A percentile compares a stretch with the other conserved stretches of the same genome.
phyloP scores from a whole-genome alignment of 2,797 vertebrate genomes.

The Bradypus variegatus region DNA sequence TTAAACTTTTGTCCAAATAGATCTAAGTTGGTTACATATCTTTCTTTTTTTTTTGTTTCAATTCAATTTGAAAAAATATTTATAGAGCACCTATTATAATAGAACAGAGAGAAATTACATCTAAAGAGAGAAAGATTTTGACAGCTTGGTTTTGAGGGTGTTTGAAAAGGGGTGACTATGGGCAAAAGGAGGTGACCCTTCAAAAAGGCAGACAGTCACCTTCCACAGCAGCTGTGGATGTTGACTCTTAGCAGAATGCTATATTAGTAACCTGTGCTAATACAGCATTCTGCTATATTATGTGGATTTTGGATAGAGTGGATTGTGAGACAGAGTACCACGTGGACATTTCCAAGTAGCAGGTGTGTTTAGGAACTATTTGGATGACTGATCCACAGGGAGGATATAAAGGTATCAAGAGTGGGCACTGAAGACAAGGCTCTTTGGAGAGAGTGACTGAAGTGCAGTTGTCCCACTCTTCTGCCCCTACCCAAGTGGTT shows the following conservation, averaged over 20 bases:
- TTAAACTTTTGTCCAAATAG: not conserved
- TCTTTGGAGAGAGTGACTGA: too few relatives aligned
- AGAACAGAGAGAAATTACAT: not conserved
- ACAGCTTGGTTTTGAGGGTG: not conserved
- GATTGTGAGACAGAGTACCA: not conserved
- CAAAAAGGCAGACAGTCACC: rapidly evolving
- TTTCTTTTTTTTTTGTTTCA: not conserved
- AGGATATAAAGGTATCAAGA: not conserved
- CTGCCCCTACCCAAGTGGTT: too few relatives aligned
- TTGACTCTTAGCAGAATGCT: not conserved
- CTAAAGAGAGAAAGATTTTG: not conserved
- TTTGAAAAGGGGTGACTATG: not conserved
- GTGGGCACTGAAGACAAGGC: not conserved
- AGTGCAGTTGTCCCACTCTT: not conserved
- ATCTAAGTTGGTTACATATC: not conserved
- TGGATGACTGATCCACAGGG: not conserved
- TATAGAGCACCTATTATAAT: not conserved
- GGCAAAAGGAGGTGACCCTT: not conserved
- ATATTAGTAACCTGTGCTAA: not conserved
- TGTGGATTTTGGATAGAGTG: not conserved
- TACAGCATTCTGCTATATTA: not conserved
- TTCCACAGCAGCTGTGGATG: not conserved
- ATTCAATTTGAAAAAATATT: not conserved
- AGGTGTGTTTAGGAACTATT: not conserved
- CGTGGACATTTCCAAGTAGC: not conserved